phyloP scores from a whole-genome alignment of 2,797 vertebrate species.

The Coilia nasus region DNA sequence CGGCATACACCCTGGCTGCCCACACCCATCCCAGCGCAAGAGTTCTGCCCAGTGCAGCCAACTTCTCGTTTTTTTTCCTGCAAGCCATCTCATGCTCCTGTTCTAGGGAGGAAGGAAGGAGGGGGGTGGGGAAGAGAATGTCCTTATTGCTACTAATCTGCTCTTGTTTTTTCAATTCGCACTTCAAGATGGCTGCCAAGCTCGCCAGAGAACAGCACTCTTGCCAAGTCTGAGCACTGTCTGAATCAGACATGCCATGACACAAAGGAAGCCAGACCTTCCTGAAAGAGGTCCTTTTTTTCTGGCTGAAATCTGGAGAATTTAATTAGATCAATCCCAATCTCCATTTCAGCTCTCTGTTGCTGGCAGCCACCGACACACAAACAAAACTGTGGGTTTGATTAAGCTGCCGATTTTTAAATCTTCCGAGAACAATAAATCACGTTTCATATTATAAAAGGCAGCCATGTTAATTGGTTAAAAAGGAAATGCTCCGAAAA shows the following conservation, averaged over 20 bases:
- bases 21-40: background rate
- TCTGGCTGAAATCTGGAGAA: background rate
- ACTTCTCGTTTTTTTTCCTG: background rate
- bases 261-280: constrained; percentile 34
- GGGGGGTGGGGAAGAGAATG: background rate
- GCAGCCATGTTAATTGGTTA: background rate
- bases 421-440: background rate
- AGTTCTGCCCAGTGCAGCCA: background rate
- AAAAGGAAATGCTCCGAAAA: background rate
- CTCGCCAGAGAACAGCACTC: constrained; percentile 42
- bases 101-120: background rate
- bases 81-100: background rate
- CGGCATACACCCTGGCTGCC: background rate
- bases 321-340: constrained; percentile 22
- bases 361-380: background rate
- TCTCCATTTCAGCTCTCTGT: background rate
- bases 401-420: background rate
- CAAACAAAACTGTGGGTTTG: background rate
- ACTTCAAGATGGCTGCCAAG: constrained; percentile 63
- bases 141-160: constrained; percentile 31
- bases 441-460: background rate
- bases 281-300: constrained; percentile 4
- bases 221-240: constrained; percentile 61
- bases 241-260: constrained; percentile 38
- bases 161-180: constrained; percentile 28